Percentiles rank a stretch among this genome's conserved stretches.
phyloP scores from a whole-genome alignment of 2,113 vertebrate species.

The Heteronetta atricapilla region DNA sequence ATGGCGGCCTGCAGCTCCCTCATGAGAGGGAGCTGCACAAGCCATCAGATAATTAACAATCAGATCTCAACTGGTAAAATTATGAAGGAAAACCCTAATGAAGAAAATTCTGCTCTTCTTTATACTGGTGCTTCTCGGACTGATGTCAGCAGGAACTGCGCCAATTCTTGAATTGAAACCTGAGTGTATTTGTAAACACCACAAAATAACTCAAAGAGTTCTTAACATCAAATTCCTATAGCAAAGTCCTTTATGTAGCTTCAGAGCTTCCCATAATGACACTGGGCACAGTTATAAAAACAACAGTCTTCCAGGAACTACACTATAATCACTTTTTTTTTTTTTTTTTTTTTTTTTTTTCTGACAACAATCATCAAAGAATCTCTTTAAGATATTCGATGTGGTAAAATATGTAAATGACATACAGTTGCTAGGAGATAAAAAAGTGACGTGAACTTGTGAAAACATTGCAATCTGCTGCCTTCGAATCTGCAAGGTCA shows the following conservation, averaged over 20 bases:
- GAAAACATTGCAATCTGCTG: slow-evolving; percentile 52
- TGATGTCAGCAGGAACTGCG: not conserved
- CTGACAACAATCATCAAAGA: slow-evolving; percentile 25
- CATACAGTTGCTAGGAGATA: slow-evolving; percentile 46
- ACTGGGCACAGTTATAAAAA: not conserved
- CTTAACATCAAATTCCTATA: not conserved
- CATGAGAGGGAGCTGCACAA: not conserved
- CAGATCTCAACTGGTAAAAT: not conserved
- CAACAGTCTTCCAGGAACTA: slow-evolving; percentile 35
- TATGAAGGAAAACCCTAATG: not conserved
- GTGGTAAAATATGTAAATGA: slow-evolving; percentile 53
- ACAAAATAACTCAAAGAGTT: not conserved
- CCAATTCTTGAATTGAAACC: not conserved
- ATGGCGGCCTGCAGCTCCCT: no score
- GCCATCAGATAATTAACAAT: not conserved
- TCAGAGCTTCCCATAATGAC: slow-evolving; percentile 21
- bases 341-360: not conserved
- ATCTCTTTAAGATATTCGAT: not conserved
- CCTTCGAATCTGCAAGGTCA: slow-evolving; percentile 50
- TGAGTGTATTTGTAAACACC: not conserved
- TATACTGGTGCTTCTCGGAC: not conserved
- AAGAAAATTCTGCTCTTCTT: not conserved
- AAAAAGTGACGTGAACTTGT: slow-evolving; percentile 34
- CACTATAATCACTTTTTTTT: slow-evolving; percentile 17
- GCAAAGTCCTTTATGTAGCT: not conserved